phyloP scores from a whole-genome alignment of 2,888 invertebrate genomes.

The Volucella inanis region DNA sequence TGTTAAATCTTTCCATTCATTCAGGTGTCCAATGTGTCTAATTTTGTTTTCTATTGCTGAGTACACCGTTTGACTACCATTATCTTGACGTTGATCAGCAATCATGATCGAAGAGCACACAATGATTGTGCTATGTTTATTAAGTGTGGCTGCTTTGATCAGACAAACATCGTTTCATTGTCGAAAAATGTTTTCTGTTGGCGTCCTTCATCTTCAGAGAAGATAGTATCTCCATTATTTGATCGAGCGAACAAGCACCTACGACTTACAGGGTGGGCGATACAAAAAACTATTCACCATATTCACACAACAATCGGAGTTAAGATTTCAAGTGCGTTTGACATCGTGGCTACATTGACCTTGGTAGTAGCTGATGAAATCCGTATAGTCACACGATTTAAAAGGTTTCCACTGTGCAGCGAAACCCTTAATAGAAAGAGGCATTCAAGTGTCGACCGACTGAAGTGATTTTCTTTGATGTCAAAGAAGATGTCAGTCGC shows the following conservation, averaged over 20 bases:
- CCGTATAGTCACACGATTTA: not conserved
- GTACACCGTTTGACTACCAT: no score
- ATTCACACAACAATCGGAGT: not conserved
- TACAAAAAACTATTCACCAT: slow-evolving; percentile 6
- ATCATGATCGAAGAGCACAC: no score
- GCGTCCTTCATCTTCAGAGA: not conserved
- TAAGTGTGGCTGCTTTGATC: no score
- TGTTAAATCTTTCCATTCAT: no score
- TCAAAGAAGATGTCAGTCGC: slow-evolving; percentile 17
- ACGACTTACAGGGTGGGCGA: not conserved
- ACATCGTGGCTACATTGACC: slow-evolving; percentile 15
- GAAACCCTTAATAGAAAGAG: not conserved
- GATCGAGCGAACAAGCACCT: slow-evolving; percentile 7
- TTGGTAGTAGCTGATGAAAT: slow-evolving; percentile 7
- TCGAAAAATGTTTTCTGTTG: not conserved
- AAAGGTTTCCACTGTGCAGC: slow-evolving; percentile 7
- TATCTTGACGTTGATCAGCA: no score
- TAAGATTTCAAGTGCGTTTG: slow-evolving; percentile 16
- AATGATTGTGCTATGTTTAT: no score
- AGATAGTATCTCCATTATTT: not conserved
- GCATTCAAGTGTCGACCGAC: not conserved
- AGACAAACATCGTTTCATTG: not conserved
- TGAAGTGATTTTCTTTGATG: slow-evolving; percentile 21
- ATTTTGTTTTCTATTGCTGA: no score
- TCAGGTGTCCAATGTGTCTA: no score